Conservation (phyloP, 2,888 invertebrate species). For the Pilophorus perplexus region DNA sequence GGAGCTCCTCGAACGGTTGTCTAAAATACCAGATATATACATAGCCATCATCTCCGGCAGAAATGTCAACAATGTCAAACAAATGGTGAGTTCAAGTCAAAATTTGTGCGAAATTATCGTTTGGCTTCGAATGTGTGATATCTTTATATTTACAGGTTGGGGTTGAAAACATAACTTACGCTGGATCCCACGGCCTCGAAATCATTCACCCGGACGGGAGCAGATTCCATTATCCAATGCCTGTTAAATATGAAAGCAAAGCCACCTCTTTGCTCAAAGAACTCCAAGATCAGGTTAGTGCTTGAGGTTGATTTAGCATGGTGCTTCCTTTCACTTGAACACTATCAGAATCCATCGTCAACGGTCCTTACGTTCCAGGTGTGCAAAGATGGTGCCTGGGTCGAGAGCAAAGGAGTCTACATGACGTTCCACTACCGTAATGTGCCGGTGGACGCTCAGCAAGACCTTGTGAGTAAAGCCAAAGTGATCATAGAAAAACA, state of each 20-base stretch:
- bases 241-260: slow-evolving; percentile 76
- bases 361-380: slow-evolving; percentile 58
- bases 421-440: slow-evolving; percentile 86
- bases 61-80: slow-evolving; percentile 81
- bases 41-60: slow-evolving; percentile 84
- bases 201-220: slow-evolving; percentile 87
- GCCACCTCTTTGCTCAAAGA: slow-evolving; percentile 73
- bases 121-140: no score
- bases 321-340: background rate
- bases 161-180: slow-evolving; percentile 85
- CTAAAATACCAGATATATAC: slow-evolving; percentile 81
- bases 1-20: slow-evolving; percentile 74
- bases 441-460: slow-evolving; percentile 68
- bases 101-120: no score
- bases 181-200: slow-evolving; percentile 84
- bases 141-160: slow-evolving; percentile 61
- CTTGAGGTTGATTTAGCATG: background rate
- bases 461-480: slow-evolving; percentile 69
- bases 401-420: slow-evolving; percentile 84
- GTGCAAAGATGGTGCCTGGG: slow-evolving; percentile 85
- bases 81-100: slow-evolving; percentile 62
- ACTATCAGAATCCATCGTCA: background rate
- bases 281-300: slow-evolving; percentile 70
- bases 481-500: slow-evolving; percentile 68
- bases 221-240: slow-evolving; percentile 88